A percentile compares a stretch with the other conserved stretches of the same genome.
phyloP scores from a whole-genome alignment of 2,888 invertebrate species.

The Diarsia brunnea region DNA sequence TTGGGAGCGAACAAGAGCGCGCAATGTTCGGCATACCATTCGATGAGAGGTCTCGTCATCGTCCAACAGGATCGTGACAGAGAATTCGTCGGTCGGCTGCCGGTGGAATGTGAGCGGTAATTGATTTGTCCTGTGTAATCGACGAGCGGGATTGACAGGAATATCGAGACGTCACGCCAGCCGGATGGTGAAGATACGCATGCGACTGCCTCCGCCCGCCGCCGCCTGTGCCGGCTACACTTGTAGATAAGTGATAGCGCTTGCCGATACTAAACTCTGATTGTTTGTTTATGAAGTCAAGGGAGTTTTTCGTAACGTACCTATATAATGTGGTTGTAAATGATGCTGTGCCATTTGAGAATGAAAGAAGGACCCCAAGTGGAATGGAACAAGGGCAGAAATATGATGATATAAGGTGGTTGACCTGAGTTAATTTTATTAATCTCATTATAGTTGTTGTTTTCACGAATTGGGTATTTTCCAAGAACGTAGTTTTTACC shows the following conservation, averaged over 20 bases:
- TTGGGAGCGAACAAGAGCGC: conserved; percentile 73
- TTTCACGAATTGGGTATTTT: conserved; percentile 17
- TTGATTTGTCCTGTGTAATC: conserved; percentile 90
- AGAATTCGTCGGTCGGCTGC: conserved; percentile 87
- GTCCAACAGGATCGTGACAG: conserved; percentile 88
- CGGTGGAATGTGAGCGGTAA: conserved; percentile 88
- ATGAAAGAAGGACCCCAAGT: too few species aligned
- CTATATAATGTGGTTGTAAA: too few species aligned
- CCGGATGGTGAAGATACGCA: conserved; percentile 64
- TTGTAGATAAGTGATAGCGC: conserved; percentile 22
- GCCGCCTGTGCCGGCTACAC: conserved; percentile 21
- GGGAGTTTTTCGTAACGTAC: neutral
- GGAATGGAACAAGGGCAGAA: too few species aligned
- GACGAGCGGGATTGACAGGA: conserved; percentile 85
- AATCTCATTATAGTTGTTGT: neutral
- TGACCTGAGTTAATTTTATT: neutral
- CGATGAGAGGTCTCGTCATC: conserved; percentile 84
- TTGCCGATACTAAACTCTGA: neutral
- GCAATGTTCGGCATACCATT: conserved; percentile 84
- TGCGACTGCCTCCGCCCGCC: conserved; percentile 32
- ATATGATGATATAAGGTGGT: neutral
- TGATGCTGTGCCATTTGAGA: too few species aligned
- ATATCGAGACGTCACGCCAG: conserved; percentile 81
- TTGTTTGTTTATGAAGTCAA: conserved; percentile 23
- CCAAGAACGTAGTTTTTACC: neutral